Evolutionary conservation across 53 echinoderm and acorn worm species (phyloP).

Genomic region (Luidia sarsii): DNA sequence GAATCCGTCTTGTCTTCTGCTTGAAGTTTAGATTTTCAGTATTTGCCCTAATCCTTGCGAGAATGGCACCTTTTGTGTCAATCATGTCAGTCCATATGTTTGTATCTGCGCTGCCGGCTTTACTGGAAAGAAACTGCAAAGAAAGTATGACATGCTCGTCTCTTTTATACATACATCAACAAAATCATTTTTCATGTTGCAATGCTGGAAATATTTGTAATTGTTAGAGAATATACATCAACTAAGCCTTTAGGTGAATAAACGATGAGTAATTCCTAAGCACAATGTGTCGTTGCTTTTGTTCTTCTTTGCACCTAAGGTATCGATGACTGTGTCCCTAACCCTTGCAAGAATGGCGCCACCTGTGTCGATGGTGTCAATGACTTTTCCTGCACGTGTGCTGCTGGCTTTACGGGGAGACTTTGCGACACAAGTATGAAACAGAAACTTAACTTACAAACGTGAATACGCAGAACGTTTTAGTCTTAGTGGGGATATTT

Average conservation of each 20-base stretch:
- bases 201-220: too few relatives aligned
- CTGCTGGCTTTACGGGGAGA: not conserved
- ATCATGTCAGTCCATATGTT: not conserved
- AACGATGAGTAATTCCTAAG: not conserved
- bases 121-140: too few relatives aligned
- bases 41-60: not conserved
- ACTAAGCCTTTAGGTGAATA: too few relatives aligned
- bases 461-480: too few relatives aligned
- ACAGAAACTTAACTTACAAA: not conserved
- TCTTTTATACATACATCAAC: not conserved
- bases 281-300: not conserved
- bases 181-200: not conserved
- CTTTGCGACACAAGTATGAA: not conserved
- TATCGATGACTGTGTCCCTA: not conserved
- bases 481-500: too few relatives aligned
- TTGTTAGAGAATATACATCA: too few relatives aligned
- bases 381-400: not conserved
- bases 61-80: not conserved
- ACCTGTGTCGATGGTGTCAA: not conserved
- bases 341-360: not conserved
- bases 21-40: not conserved
- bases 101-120: not conserved
- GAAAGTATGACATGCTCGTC: too few relatives aligned
- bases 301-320: not conserved
- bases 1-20: not conserved